Evolutionary conservation across 2,888 invertebrate species (phyloP).

Genomic region (Scrobipalpa costella): DNA sequence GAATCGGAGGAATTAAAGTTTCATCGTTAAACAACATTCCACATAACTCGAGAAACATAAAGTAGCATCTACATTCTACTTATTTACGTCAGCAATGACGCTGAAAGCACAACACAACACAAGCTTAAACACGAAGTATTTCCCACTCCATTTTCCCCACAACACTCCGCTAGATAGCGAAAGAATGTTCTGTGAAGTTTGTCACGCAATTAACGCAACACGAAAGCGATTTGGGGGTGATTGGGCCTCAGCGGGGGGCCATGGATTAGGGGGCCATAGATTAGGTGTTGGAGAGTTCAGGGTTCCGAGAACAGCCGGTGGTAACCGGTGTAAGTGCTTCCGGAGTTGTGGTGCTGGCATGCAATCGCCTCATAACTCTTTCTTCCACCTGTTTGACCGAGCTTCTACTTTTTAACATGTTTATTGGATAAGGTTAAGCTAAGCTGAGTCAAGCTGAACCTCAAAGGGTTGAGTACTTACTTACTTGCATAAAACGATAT

Average conservation of each 20-base stretch:
- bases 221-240: conserved; percentile 15
- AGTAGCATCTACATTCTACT: no score
- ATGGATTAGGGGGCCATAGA: conserved; percentile 28
- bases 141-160: not conserved
- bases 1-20: no score
- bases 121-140: not conserved
- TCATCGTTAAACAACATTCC: no score
- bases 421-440: no score
- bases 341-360: conserved; percentile 62
- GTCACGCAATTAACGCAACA: conserved; percentile 33
- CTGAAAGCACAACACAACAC: not conserved
- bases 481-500: no score
- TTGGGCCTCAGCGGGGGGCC: conserved; percentile 27
- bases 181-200: conserved; percentile 12
- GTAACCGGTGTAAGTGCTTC: conserved; percentile 52
- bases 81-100: no score
- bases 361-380: conserved; percentile 69
- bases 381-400: conserved; percentile 40
- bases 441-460: no score
- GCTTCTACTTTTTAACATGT: no score
- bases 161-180: conserved; percentile 7
- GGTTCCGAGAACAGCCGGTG: conserved; percentile 42
- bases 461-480: no score
- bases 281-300: conserved; percentile 39
- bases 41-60: no score